Conservation (phyloP, 2,888 invertebrate species). For the Cephus runcator region DNA sequence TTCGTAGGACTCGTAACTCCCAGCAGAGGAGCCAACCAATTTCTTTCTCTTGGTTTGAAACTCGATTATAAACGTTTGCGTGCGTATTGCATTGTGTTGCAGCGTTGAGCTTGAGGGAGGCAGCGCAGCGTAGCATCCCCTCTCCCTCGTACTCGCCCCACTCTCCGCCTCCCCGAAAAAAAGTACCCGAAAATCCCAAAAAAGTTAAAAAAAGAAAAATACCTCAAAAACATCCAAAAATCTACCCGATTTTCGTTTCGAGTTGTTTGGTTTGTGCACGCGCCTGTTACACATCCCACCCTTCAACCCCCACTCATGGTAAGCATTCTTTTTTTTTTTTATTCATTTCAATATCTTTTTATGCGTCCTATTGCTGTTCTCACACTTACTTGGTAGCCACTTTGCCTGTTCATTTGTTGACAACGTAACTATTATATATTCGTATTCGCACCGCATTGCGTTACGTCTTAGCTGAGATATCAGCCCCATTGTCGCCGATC, state of each 20-base stretch:
- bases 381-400: too few relatives aligned
- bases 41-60: background rate
- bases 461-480: too few relatives aligned
- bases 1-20: too few relatives aligned
- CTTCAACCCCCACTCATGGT: constrained; percentile 64
- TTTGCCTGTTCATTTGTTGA: too few relatives aligned
- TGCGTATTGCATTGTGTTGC: constrained; percentile 66
- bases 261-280: constrained; percentile 67
- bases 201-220: constrained; percentile 38
- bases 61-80: constrained; percentile 59
- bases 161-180: constrained; percentile 33
- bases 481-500: too few relatives aligned
- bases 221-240: constrained; percentile 52
- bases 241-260: constrained; percentile 65
- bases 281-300: constrained; percentile 66
- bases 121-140: constrained; percentile 64
- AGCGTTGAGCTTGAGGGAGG: constrained; percentile 66
- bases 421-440: too few relatives aligned
- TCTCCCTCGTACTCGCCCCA: constrained; percentile 45
- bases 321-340: constrained; percentile 61
- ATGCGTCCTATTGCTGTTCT: background rate
- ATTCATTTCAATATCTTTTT: constrained; percentile 57
- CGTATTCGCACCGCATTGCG: too few relatives aligned
- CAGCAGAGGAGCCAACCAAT: too few relatives aligned
- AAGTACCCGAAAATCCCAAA: constrained; percentile 35